phyloP scores from a whole-genome alignment of 2,113 vertebrate species.

The Triplophysa rosa region DNA sequence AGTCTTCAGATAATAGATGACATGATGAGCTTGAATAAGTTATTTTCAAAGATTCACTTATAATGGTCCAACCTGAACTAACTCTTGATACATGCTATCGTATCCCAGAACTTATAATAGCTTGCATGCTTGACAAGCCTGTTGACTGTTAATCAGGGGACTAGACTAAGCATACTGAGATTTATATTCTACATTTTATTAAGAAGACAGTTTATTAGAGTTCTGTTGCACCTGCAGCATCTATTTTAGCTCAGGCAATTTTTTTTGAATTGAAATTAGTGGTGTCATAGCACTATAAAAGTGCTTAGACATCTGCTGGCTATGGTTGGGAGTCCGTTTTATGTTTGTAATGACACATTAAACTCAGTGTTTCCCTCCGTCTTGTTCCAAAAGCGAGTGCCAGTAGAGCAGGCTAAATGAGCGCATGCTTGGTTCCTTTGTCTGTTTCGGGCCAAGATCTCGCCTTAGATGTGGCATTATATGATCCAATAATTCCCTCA shows the following conservation, averaged over 20 bases:
- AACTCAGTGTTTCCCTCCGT: slow-evolving; percentile 67
- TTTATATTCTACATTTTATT: slow-evolving; percentile 11
- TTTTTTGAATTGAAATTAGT: slow-evolving; percentile 61
- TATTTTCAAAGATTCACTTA: background rate
- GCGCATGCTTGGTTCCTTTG: slow-evolving; percentile 69
- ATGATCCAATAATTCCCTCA: slow-evolving; percentile 71
- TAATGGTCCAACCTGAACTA: background rate
- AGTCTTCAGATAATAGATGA: background rate
- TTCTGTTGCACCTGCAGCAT: slow-evolving; percentile 33
- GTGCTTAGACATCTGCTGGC: slow-evolving; percentile 72
- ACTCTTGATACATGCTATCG: background rate
- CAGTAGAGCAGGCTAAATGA: slow-evolving; percentile 70
- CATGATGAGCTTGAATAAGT: background rate
- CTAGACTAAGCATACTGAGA: background rate
- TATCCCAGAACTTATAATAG: background rate
- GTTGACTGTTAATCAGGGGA: background rate
- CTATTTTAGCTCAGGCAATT: slow-evolving; percentile 37
- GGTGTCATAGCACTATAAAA: slow-evolving; percentile 68
- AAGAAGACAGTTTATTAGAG: slow-evolving; percentile 36
- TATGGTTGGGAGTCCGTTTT: slow-evolving; percentile 70
- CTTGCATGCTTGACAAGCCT: background rate
- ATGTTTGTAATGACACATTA: slow-evolving; percentile 77
- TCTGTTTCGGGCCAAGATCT: slow-evolving; percentile 70
- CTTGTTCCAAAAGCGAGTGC: slow-evolving; percentile 66
- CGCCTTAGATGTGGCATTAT: slow-evolving; percentile 71